These are phyloP conservation scores for Andinoacara biseriatus DNA, from an alignment of 2,113 vertebrate genomes.

Conservation along the genomic window DNA sequence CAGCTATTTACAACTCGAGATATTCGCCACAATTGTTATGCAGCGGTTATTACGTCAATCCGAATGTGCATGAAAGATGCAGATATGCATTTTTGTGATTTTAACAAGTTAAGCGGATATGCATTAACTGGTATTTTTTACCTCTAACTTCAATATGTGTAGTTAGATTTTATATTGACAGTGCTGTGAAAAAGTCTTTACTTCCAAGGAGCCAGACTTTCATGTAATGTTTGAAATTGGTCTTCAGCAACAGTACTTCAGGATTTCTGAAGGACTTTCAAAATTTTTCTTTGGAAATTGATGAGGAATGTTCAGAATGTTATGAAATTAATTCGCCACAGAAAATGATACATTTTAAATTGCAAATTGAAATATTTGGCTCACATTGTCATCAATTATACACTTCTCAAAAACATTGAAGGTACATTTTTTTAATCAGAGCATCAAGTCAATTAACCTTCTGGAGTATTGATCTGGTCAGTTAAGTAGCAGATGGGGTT, in stretches of 20 bases:
- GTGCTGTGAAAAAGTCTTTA: neutral
- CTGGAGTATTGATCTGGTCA: too few species aligned
- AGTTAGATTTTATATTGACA: neutral
- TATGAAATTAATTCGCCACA: neutral
- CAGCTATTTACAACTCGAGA: constrained; percentile 5
- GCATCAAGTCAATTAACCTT: too few species aligned
- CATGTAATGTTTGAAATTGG: neutral
- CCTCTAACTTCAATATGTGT: neutral
- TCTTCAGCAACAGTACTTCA: neutral
- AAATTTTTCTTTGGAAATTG: neutral
- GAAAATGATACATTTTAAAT: neutral
- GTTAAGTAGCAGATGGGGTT: too few species aligned
- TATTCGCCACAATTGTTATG: neutral
- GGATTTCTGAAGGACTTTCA: too few species aligned
- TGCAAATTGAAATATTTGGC: too few species aligned
- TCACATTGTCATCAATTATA: too few species aligned
- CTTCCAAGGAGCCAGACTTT: neutral
- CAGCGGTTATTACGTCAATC: constrained; percentile 2
- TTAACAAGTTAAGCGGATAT: neutral
- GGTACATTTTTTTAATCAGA: too few species aligned
- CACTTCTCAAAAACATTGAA: too few species aligned
- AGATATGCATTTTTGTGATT: neutral
- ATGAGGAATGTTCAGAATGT: neutral
- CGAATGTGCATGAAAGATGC: neutral
- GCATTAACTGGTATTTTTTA: neutral